Percentiles rank a stretch among this genome's conserved stretches.
These are phyloP conservation scores for Drymodes brunneopygia DNA, from an alignment of 2,113 vertebrate species.

Conservation along the genomic window DNA sequence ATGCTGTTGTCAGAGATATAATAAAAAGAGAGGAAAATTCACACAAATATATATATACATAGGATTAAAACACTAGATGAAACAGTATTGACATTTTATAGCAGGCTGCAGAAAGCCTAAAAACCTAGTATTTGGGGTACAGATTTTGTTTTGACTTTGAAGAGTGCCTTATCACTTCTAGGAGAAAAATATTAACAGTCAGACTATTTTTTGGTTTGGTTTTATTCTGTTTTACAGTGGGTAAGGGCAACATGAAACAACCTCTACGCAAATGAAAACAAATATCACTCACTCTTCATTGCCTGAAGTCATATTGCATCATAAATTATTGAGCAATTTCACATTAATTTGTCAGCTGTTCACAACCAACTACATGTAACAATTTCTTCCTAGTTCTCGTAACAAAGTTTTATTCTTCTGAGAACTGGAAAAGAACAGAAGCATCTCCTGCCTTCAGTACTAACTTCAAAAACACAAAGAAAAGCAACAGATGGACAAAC, in stretches of 20 bases:
- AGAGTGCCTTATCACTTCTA: background rate
- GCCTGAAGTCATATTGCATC: background rate
- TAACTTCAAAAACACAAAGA: background rate
- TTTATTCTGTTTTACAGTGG: background rate
- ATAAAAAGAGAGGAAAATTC: background rate
- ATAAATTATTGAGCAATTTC: background rate
- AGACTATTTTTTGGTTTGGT: background rate
- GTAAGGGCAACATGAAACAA: background rate
- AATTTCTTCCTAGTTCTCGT: background rate
- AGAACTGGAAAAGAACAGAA: background rate
- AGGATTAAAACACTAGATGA: background rate
- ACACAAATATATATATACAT: background rate
- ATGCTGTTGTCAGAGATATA: background rate
- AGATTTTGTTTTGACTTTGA: background rate
- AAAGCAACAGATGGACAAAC: background rate
- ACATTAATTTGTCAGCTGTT: background rate
- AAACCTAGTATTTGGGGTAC: background rate
- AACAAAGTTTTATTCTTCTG: background rate
- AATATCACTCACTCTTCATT: background rate
- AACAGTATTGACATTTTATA: background rate
- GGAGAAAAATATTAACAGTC: background rate
- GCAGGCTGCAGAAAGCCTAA: background rate
- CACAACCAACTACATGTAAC: background rate
- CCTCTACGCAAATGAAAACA: background rate
- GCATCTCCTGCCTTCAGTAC: background rate